phyloP scores from a whole-genome alignment of 1,140 invertebrate genomes.

The Caerostris extrusa region DNA sequence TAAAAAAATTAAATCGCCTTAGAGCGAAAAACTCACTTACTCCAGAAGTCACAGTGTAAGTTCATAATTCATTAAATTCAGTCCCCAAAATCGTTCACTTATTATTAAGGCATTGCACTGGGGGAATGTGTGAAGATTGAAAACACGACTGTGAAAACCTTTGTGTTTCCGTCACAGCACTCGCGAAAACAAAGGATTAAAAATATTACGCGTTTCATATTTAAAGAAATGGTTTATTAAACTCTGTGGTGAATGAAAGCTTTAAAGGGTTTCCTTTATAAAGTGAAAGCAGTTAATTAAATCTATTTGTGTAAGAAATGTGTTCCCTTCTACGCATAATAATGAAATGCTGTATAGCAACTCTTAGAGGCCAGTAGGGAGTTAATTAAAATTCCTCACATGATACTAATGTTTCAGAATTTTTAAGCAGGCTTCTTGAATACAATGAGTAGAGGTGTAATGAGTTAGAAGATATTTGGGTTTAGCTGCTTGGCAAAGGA shows the following conservation, averaged over 20 bases:
- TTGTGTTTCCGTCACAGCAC: neutral
- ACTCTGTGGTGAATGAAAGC: neutral
- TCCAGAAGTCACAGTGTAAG: slow-evolving; percentile 1
- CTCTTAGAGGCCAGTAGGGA: neutral
- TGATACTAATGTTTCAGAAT: neutral
- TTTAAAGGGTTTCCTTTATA: neutral
- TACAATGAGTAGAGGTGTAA: neutral
- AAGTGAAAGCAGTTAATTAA: neutral
- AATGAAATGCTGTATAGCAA: neutral
- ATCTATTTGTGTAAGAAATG: neutral
- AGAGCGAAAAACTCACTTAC: slow-evolving; percentile 39
- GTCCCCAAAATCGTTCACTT: neutral
- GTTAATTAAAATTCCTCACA: neutral
- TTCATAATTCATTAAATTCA: neutral
- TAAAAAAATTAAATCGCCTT: slow-evolving; percentile 58
- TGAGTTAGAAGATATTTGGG: neutral
- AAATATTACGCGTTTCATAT: neutral
- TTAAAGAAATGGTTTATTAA: neutral
- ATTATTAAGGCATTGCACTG: neutral
- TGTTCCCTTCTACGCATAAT: neutral
- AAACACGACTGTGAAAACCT: neutral
- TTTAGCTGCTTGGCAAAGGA: no score
- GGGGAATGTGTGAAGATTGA: neutral
- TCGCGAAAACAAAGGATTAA: neutral
- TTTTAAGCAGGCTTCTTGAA: neutral